Conservation (phyloP, 2,797 vertebrate genomes). For the Apogon hyalosoma region DNA sequence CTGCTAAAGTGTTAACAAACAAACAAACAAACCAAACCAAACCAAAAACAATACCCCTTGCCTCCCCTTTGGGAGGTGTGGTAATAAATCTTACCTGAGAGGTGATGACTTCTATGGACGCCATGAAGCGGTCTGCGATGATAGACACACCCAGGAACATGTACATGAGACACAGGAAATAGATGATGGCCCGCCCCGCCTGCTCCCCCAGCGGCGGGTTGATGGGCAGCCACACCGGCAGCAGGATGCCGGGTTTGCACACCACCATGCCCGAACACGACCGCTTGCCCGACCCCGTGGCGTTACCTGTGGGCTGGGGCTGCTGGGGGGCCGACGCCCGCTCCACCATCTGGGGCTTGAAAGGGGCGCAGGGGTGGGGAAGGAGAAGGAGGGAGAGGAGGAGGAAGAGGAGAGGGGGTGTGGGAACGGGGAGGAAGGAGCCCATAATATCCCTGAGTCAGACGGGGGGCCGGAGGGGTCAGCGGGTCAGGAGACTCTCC, state of each 20-base stretch:
- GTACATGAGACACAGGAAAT: constrained; percentile 94
- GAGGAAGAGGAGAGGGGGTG: constrained; percentile 48
- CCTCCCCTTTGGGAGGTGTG: no score
- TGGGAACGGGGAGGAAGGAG: constrained; percentile 30
- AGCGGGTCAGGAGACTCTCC: constrained; percentile 52
- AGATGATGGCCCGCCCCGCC: constrained; percentile 88
- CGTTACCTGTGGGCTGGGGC: constrained; percentile 52
- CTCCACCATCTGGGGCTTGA: constrained; percentile 60
- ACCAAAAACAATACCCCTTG: no score
- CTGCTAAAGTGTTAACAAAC: no score
- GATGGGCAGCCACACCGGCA: constrained; percentile 91
- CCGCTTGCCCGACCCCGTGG: constrained; percentile 45
- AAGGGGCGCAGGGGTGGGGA: constrained; percentile 58
- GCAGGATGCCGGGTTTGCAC: constrained; percentile 89
- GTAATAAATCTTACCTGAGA: constrained; percentile 87
- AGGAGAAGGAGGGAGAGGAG: constrained; percentile 58
- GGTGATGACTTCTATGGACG: constrained; percentile 96
- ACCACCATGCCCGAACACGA: constrained; percentile 65
- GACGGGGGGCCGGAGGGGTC: constrained; percentile 35
- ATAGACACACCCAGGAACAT: constrained; percentile 96
- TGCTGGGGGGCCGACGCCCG: constrained; percentile 39
- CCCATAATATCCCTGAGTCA: constrained; percentile 66
- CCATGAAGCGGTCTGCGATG: constrained; percentile 98
- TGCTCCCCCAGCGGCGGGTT: constrained; percentile 90
- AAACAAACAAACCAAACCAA: no score